phyloP scores from a whole-genome alignment of 2,113 vertebrate genomes.

The Malurus melanocephalus region DNA sequence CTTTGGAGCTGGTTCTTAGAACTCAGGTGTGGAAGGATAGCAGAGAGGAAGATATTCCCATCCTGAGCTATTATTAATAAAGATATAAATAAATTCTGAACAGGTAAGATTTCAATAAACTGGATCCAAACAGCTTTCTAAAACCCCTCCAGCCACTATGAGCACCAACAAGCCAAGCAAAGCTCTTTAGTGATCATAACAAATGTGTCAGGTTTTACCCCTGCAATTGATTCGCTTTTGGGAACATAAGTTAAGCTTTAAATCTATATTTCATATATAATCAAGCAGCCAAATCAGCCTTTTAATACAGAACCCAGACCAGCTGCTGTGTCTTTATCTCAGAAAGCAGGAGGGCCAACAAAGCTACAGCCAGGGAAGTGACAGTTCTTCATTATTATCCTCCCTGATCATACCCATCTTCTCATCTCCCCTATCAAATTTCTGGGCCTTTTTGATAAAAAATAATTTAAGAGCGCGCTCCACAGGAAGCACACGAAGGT shows the following conservation, averaged over 20 bases:
- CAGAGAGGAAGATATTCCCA: not conserved
- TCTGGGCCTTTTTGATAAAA: conserved; percentile 69
- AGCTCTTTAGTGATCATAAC: conserved; percentile 48
- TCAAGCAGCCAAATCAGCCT: conserved; percentile 61
- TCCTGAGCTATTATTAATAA: not conserved
- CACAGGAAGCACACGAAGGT: conserved; percentile 4
- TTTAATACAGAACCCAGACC: conserved; percentile 64
- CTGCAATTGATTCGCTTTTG: conserved; percentile 46
- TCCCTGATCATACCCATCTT: conserved; percentile 48
- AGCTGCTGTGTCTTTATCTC: conserved; percentile 66
- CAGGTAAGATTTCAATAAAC: not conserved
- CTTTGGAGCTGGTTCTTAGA: not conserved
- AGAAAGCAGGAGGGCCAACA: conserved; percentile 66
- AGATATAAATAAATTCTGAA: not conserved
- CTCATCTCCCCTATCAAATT: conserved; percentile 66
- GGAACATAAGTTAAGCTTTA: conserved; percentile 60
- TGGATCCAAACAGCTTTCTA: conserved; percentile 17
- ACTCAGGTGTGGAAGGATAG: not conserved
- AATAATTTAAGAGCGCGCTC: conserved; percentile 41
- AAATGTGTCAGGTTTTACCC: conserved; percentile 45
- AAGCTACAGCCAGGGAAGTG: conserved; percentile 60
- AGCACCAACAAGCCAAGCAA: conserved; percentile 29
- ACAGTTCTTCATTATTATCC: conserved; percentile 67
- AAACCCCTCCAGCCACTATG: conserved; percentile 35
- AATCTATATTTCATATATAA: conserved; percentile 71